Base-by-base conservation (phyloP, 2,113 vertebrate species). In the Uria aalge region DNA sequence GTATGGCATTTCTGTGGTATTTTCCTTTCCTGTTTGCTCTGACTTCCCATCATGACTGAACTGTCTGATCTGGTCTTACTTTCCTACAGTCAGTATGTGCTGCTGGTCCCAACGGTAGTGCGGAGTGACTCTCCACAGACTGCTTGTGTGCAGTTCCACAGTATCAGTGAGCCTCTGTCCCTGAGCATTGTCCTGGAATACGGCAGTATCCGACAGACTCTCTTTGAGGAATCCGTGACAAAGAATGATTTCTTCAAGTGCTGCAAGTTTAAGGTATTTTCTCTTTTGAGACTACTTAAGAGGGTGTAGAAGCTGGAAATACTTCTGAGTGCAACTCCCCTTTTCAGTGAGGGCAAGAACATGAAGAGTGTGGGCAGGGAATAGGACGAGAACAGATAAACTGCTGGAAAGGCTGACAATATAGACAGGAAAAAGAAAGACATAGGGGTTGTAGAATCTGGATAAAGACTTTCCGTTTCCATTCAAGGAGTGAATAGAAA, bases 41-140 rank as follows among this genome's bases (percentile, higher is more conserved):
- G 48, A 6, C 21, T 63, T 63, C 67, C 19, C 53, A 68, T 19
- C 50, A 5, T 41, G 56, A n/a, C 62, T 82, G 77, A 78, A 6
- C 26, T 52, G 8, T 57, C 29, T 77, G 41, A 2, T 19, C 4
- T 81, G 69, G 1, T 32, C 59, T 79, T 45, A 22, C 52, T 41
- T 48, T 75, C 52, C 72, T 64, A 17, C 62, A 98, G 98, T 13
- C 97, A 97, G 18, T 98, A 98, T 83, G 94, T 97, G 67, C 75
- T 98, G 45, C 79, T 97, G 80, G 90, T 98, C 4, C 98, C 97
- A 0, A 17, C 92, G 0, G 92, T 97, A 2, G 76, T 98, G 53
- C 66, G 69, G 29, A 97, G 92, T 1, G 34, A 74, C 9, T 82
- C 96, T 8, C 91, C 90, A 1, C 94, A 96, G 64, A 94, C 67